phyloP scores from a whole-genome alignment of 2,113 vertebrate genomes.

The Cisticola juncidis region DNA sequence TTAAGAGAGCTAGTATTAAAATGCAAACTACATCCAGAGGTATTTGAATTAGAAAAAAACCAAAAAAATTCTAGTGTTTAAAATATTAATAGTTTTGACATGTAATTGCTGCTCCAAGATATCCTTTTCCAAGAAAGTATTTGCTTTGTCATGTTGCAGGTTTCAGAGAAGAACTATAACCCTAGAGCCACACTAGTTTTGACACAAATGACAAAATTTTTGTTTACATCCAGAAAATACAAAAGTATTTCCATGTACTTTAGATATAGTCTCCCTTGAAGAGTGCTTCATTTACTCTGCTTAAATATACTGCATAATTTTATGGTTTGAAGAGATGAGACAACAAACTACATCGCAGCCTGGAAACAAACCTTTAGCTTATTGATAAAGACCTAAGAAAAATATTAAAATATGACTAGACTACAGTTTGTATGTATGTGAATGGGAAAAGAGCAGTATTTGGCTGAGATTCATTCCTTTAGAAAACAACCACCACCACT shows the following conservation, averaged over 20 bases:
- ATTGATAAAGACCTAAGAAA: neutral
- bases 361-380: neutral
- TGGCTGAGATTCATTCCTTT: neutral
- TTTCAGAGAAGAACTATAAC: neutral
- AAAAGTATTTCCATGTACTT: neutral
- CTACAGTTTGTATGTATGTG: neutral
- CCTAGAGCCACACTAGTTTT: neutral
- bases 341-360: neutral
- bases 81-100: neutral
- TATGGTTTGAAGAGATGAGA: neutral
- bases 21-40: neutral
- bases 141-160: neutral
- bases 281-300: neutral
- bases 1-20: conserved; percentile 16
- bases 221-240: neutral
- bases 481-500: neutral
- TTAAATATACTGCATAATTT: neutral
- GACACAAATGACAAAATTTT: neutral
- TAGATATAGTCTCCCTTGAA: neutral
- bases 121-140: neutral
- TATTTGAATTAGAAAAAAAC: neutral
- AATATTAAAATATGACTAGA: neutral
- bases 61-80: neutral
- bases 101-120: neutral
- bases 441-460: neutral